A percentile compares a stretch with the other conserved stretches of the same genome.
Evolutionary conservation across 2,113 vertebrate genomes (phyloP).

Genomic region (Nymphicus hollandicus): DNA sequence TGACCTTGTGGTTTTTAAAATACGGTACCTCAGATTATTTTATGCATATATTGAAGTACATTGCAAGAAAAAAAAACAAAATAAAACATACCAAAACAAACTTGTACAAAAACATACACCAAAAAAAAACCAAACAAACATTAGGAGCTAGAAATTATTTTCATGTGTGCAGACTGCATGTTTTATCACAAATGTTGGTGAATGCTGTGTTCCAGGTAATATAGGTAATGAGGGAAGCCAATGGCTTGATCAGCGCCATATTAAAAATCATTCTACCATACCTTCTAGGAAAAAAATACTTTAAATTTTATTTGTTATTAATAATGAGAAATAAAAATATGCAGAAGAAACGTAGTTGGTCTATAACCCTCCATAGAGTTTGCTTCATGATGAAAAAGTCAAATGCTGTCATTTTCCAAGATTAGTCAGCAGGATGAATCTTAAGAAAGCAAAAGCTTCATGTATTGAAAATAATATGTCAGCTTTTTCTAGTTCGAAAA

Average conservation of each 20-base stretch:
- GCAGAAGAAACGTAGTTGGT: background rate
- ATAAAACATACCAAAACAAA: background rate
- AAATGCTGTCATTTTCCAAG: background rate
- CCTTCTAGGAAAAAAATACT: background rate
- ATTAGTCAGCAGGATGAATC: background rate
- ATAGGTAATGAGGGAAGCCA: background rate
- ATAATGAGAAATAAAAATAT: background rate
- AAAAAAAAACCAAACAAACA: background rate
- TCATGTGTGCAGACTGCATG: fast-evolving
- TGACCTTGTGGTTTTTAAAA: background rate
- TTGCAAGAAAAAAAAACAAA: background rate
- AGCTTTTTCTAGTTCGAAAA: background rate
- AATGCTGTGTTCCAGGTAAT: background rate
- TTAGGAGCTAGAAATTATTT: background rate
- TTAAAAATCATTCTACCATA: background rate
- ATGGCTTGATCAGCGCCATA: background rate
- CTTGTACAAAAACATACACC: fast-evolving
- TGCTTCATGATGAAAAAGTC: background rate
- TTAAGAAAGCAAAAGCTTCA: background rate
- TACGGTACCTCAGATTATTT: fast-evolving
- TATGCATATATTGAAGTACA: background rate
- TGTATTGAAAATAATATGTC: background rate
- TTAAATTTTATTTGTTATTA: background rate
- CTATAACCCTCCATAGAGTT: background rate
- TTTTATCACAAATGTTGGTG: background rate